phyloP scores from a whole-genome alignment of 2,113 vertebrate species.

The Semnornis frantzii region DNA sequence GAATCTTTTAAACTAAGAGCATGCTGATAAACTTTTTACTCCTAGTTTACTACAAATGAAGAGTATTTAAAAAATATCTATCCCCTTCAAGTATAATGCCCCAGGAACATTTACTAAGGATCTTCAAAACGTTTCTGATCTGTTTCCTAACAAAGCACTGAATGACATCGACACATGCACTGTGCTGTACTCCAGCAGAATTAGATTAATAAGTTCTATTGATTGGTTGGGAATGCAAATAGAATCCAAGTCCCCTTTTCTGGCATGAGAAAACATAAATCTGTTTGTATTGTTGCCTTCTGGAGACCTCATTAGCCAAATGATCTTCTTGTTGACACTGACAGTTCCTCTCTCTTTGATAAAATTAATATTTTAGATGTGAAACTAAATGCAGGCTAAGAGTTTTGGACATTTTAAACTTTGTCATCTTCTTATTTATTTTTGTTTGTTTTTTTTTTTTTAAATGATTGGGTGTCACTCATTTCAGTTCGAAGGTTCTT shows the following conservation, averaged over 20 bases:
- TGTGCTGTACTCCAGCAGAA: conserved; percentile 29
- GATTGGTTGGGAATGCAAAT: conserved; percentile 64
- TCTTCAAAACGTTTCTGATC: conserved; percentile 62
- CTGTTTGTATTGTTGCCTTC: conserved; percentile 68
- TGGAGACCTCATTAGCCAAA: conserved; percentile 60
- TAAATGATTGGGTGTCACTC: conserved; percentile 18
- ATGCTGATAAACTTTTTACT: not conserved
- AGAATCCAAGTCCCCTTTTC: conserved; percentile 31
- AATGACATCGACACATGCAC: conserved; percentile 57
- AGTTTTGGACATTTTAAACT: conserved; percentile 42
- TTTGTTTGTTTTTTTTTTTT: not conserved
- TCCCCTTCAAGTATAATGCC: conserved; percentile 59
- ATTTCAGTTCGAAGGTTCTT: conserved; percentile 40
- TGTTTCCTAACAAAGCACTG: conserved; percentile 44
- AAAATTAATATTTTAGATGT: conserved; percentile 72
- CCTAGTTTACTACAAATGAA: conserved; percentile 1
- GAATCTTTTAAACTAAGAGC: conserved; percentile 1
- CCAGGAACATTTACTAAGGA: conserved; percentile 33
- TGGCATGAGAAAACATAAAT: conserved; percentile 69
- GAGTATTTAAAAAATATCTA: conserved; percentile 35
- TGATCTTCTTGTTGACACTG: conserved; percentile 58
- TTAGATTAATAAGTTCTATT: conserved; percentile 71
- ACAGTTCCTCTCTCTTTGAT: conserved; percentile 57
- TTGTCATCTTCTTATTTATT: conserved; percentile 42
- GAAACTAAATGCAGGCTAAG: conserved; percentile 56